phyloP scores from a whole-genome alignment of 2,797 vertebrate species.

The Galagoides demidoff region DNA sequence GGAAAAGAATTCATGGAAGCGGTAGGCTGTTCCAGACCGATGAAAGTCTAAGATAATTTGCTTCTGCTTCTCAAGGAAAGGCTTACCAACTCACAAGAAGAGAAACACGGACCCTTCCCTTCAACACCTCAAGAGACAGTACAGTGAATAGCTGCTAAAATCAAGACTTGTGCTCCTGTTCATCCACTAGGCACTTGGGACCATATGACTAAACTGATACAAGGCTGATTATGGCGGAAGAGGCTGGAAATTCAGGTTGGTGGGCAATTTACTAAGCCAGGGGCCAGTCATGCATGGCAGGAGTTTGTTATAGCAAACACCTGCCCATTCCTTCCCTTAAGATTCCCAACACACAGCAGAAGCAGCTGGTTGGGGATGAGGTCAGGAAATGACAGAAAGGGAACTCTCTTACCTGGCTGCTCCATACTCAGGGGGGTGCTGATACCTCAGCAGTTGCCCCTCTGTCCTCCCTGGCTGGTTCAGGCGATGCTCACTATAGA shows the following conservation, averaged over 20 bases:
- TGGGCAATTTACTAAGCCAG: slow-evolving; percentile 34
- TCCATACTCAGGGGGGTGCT: slow-evolving; percentile 98
- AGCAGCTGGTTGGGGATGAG: slow-evolving; percentile 51
- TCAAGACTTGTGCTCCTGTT: neutral
- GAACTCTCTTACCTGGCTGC: slow-evolving; percentile 94
- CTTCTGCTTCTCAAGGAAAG: slow-evolving; percentile 31
- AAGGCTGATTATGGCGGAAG: slow-evolving; percentile 2
- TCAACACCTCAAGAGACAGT: neutral
- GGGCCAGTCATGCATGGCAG: slow-evolving; percentile 1
- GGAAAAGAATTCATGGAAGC: slow-evolving; percentile 3
- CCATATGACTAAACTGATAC: neutral
- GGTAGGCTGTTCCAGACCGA: slow-evolving; percentile 22
- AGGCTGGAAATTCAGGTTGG: slow-evolving; percentile 36
- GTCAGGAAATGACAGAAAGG: slow-evolving; percentile 74
- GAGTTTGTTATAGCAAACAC: slow-evolving; percentile 42
- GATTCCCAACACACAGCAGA: slow-evolving; percentile 59
- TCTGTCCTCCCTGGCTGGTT: slow-evolving; percentile 92
- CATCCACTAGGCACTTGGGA: neutral
- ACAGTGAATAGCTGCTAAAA: slow-evolving; percentile 16
- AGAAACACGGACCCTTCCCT: slow-evolving; percentile 26
- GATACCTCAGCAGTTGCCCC: slow-evolving; percentile 95
- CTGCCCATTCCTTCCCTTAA: slow-evolving; percentile 61
- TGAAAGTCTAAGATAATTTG: slow-evolving; percentile 45
- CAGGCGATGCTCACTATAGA: slow-evolving; percentile 93
- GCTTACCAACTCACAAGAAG: slow-evolving; percentile 31